A percentile compares a stretch with the other conserved stretches of the same genome.
Evolutionary conservation across 2,113 vertebrate species (phyloP).

Genomic region (Tragulus kanchil): DNA sequence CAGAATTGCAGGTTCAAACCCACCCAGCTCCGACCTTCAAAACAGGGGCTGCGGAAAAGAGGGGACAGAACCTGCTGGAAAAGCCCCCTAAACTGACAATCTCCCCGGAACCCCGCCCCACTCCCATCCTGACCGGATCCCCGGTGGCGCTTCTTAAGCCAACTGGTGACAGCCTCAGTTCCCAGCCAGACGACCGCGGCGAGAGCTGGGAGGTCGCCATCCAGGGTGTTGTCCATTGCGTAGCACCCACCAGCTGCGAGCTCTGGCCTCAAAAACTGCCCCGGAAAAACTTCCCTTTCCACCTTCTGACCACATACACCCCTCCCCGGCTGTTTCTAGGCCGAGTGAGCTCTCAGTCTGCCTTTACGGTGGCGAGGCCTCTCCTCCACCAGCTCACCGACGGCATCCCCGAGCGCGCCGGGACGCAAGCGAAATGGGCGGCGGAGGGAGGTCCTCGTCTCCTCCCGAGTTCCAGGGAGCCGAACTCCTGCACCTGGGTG

Average conservation of each 20-base stretch:
- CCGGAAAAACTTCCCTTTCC: not conserved
- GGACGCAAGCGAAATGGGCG: not conserved
- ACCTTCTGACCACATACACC: not conserved
- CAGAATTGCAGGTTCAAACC: slow-evolving; percentile 28
- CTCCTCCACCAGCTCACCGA: not conserved
- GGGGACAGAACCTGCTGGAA: slow-evolving; percentile 20
- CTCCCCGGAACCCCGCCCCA: not conserved
- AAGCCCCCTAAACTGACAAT: not conserved
- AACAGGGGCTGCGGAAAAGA: not conserved
- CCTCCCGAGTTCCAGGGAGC: not conserved
- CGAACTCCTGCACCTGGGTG: not conserved
- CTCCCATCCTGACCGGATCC: not conserved
- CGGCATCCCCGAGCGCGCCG: not conserved
- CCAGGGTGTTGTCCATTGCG: not conserved
- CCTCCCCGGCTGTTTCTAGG: not conserved
- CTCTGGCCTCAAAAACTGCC: not conserved
- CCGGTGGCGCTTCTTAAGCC: not conserved
- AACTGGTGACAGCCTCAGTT: not conserved
- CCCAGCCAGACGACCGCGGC: not conserved
- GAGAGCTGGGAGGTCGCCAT: not conserved
- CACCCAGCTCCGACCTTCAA: not conserved
- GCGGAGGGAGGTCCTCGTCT: not conserved
- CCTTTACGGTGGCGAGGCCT: not conserved
- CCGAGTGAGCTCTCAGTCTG: not conserved
- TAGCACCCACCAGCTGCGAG: not conserved